These are phyloP conservation scores for Drosophila vallismaia DNA, from an alignment of 2,888 invertebrate species.

Conservation along the genomic window DNA sequence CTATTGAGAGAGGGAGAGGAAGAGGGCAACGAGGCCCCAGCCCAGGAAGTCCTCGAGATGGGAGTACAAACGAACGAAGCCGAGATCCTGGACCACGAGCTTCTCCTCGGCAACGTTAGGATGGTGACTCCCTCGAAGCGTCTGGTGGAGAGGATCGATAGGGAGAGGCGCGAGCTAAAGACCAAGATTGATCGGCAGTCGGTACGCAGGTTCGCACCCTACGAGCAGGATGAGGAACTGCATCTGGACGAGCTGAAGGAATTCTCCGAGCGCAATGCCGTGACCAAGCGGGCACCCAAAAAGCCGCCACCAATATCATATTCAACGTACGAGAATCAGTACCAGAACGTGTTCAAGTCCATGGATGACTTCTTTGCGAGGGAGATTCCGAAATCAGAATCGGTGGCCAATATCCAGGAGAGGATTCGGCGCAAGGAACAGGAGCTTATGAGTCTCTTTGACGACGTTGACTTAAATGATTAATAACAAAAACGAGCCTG, in stretches of 20 bases:
- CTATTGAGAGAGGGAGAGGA: background rate
- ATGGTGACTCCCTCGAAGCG: slow-evolving; percentile 65
- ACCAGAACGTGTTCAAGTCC: slow-evolving; percentile 62
- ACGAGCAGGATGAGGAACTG: slow-evolving; percentile 71
- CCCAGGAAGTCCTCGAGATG: slow-evolving; percentile 41
- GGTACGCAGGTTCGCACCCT: slow-evolving; percentile 66
- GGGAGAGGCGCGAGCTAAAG: slow-evolving; percentile 49
- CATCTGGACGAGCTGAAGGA: slow-evolving; percentile 78
- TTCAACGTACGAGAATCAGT: slow-evolving; percentile 48
- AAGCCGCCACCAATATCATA: slow-evolving; percentile 38
- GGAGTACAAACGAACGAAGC: slow-evolving; percentile 72
- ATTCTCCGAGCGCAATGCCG: slow-evolving; percentile 71
- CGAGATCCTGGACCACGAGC: slow-evolving; percentile 73
- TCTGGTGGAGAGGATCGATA: slow-evolving; percentile 65
- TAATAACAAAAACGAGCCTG: background rate
- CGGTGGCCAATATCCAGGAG: slow-evolving; percentile 70
- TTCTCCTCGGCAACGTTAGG: slow-evolving; percentile 70
- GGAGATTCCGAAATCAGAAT: slow-evolving; percentile 70
- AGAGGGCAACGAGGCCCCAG: background rate
- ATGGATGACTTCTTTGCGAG: slow-evolving; percentile 76
- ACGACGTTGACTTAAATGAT: slow-evolving; percentile 53
- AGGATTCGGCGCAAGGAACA: slow-evolving; percentile 78
- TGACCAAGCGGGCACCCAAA: slow-evolving; percentile 60
- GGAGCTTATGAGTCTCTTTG: slow-evolving; percentile 77
- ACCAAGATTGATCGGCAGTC: slow-evolving; percentile 39